phyloP scores from a whole-genome alignment of 2,113 vertebrate species.

The Nothocercus julius region DNA sequence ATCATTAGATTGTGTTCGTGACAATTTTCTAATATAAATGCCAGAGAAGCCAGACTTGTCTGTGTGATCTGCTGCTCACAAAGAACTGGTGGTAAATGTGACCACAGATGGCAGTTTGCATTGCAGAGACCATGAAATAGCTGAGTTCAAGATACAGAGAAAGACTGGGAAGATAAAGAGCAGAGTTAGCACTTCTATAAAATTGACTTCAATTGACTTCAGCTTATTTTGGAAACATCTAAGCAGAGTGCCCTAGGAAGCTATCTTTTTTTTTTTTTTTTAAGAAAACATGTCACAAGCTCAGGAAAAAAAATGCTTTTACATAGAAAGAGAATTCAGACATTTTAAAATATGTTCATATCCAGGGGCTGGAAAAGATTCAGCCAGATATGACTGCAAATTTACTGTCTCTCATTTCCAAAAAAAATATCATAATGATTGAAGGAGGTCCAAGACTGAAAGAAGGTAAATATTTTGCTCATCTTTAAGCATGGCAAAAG shows the following conservation, averaged over 20 bases:
- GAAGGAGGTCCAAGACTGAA: not conserved
- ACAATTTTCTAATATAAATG: not conserved
- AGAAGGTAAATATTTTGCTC: not conserved
- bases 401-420: not conserved
- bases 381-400: not conserved
- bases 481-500: not conserved
- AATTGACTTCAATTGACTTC: not conserved
- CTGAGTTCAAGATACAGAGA: not conserved
- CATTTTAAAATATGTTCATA: not conserved
- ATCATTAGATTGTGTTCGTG: not conserved
- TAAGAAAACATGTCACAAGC: not conserved
- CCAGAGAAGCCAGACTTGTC: not conserved
- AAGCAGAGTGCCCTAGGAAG: not conserved
- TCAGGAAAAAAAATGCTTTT: not conserved
- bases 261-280: not conserved
- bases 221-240: not conserved
- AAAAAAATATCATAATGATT: not conserved
- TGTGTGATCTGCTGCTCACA: not conserved
- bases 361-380: not conserved
- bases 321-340: not conserved
- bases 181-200: not conserved
- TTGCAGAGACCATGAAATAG: not conserved
- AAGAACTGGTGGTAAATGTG: not conserved
- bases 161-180: not conserved
- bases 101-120: not conserved